Conservation (phyloP, 1,140 invertebrate genomes). For the Lasioglossum baleicum region DNA sequence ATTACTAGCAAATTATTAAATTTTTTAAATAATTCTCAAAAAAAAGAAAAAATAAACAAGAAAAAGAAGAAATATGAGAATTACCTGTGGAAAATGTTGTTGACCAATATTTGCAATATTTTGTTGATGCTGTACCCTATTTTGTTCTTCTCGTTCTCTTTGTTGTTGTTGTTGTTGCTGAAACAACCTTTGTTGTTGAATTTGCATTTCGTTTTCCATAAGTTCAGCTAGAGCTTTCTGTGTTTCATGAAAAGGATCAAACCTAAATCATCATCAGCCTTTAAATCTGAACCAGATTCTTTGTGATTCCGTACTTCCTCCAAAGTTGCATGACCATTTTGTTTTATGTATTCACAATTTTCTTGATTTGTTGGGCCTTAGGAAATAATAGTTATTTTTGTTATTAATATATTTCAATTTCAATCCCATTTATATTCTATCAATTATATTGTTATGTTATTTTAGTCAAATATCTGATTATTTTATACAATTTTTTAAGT, state of each 20-base stretch:
- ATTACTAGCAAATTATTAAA: too few relatives aligned
- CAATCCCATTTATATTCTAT: too few relatives aligned
- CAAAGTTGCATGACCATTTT: conserved; percentile 74
- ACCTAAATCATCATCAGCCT: conserved; percentile 90
- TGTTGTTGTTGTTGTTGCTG: conserved; percentile 72
- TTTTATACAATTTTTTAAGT: too few relatives aligned
- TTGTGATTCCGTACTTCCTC: conserved; percentile 70
- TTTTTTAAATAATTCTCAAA: too few relatives aligned
- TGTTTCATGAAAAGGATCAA: conserved; percentile 97
- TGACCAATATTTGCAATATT: conserved; percentile 69
- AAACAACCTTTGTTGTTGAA: conserved; percentile 78
- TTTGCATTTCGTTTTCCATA: conserved; percentile 91
- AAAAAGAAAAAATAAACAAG: too few relatives aligned
- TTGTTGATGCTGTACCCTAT: conserved; percentile 75
- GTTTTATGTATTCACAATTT: conserved; percentile 77
- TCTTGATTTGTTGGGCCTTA: conserved; percentile 76
- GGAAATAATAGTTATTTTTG: conserved; percentile 33
- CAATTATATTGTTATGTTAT: too few relatives aligned
- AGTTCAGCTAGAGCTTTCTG: conserved; percentile 97
- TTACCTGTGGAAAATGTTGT: conserved; percentile 77
- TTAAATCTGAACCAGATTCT: conserved; percentile 67
- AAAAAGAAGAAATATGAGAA: too few relatives aligned
- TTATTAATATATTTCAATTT: too few relatives aligned
- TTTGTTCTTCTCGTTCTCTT: conserved; percentile 76
- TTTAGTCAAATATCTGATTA: too few relatives aligned